phyloP scores from a whole-genome alignment of 2,113 vertebrate species.

The Seriola aureovittata region DNA sequence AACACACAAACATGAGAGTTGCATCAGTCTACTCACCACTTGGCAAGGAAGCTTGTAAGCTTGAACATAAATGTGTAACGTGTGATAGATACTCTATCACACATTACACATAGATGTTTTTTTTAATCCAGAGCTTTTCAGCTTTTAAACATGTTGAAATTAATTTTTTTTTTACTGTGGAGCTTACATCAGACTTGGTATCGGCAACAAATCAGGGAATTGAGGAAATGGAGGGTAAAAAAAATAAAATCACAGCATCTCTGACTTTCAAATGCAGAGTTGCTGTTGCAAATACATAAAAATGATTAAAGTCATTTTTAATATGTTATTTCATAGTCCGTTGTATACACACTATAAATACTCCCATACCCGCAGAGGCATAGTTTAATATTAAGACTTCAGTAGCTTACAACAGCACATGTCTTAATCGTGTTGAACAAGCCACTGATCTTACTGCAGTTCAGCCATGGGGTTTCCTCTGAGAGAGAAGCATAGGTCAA shows the following conservation, averaged over 20 bases:
- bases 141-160: neutral
- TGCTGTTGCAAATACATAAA: constrained; percentile 6
- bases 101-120: too few species aligned
- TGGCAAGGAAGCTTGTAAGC: neutral
- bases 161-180: too few species aligned
- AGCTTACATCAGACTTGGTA: neutral
- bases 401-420: constrained; percentile 7
- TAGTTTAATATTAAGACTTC: constrained; percentile 23
- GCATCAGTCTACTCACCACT: neutral
- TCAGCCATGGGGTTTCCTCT: constrained; percentile 30
- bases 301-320: neutral
- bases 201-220: neutral
- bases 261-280: neutral
- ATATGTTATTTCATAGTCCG: neutral
- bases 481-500: constrained; percentile 51
- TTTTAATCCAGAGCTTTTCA: too few species aligned
- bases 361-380: neutral
- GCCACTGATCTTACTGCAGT: constrained; percentile 17
- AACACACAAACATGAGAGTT: too few species aligned
- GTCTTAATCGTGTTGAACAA: constrained; percentile 40
- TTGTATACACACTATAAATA: neutral
- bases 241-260: neutral
- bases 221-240: neutral
- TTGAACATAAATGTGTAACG: neutral
- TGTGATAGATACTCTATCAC: neutral